phyloP scores from a whole-genome alignment of 2,888 invertebrate species.

The Blastobasis lacticolella region DNA sequence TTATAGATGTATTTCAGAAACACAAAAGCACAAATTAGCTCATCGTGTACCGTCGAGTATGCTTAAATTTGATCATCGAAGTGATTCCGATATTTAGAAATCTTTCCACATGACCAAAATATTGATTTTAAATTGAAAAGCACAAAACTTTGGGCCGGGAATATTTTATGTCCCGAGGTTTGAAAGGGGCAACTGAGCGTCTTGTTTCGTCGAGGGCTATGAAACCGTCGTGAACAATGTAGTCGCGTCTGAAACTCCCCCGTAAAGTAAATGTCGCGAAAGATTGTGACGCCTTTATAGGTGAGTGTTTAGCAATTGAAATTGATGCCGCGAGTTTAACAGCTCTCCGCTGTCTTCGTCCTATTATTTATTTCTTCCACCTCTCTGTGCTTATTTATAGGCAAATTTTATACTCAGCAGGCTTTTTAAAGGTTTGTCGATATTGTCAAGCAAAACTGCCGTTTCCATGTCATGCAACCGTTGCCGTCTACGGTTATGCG shows the following conservation, averaged over 20 bases:
- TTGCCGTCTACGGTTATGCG: background rate
- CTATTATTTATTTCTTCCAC: too few species aligned
- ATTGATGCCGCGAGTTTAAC: background rate
- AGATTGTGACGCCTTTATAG: conserved; percentile 14
- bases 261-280: conserved; percentile 14
- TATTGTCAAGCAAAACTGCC: too few species aligned
- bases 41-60: too few species aligned
- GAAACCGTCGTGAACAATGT: conserved; percentile 9
- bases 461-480: background rate
- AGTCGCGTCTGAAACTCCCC: conserved; percentile 6
- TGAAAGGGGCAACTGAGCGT: background rate
- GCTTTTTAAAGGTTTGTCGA: too few species aligned
- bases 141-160: background rate
- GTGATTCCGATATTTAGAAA: background rate
- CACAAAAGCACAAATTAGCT: too few species aligned
- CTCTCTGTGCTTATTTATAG: too few species aligned
- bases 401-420: too few species aligned
- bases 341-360: too few species aligned
- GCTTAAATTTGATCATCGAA: too few species aligned
- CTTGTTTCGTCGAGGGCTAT: background rate
- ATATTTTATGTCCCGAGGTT: background rate
- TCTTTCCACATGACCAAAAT: background rate
- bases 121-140: background rate
- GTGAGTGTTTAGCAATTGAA: background rate
- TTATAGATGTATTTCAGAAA: too few species aligned